A percentile compares a stretch with the other conserved stretches of the same genome.
Conservation (phyloP, 2,888 invertebrate genomes). For the Caenorhabditis sp. region DNA sequence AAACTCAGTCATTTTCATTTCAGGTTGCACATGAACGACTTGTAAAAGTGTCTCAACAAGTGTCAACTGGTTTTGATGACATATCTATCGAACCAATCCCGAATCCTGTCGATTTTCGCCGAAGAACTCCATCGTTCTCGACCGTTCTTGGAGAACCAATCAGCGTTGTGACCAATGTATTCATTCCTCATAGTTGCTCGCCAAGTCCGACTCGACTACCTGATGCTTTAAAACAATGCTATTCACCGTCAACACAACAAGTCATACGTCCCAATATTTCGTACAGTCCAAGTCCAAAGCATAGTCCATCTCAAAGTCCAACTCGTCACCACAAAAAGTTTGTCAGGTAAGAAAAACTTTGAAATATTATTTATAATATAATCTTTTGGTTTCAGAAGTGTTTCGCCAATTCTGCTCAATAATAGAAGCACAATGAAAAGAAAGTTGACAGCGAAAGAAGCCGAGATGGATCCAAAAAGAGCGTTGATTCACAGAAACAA, state of each 20-base stretch:
- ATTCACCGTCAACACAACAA: constrained; percentile 69
- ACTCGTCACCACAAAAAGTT: constrained; percentile 34
- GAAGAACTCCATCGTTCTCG: constrained; percentile 31
- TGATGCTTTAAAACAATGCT: constrained; percentile 60
- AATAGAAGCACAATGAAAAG: constrained; percentile 12
- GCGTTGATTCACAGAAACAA: constrained; percentile 21
- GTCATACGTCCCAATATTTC: constrained; percentile 68
- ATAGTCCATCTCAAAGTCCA: constrained; percentile 53
- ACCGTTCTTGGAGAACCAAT: constrained; percentile 55
- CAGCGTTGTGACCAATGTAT: constrained; percentile 67
- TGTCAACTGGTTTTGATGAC: constrained; percentile 66
- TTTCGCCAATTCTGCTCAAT: constrained; percentile 24
- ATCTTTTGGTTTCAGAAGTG: constrained; percentile 17
- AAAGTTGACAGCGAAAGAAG: constrained; percentile 13
- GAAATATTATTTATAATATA: too few species aligned
- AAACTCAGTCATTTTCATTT: too few species aligned
- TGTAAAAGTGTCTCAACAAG: constrained; percentile 60
- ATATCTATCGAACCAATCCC: constrained; percentile 42
- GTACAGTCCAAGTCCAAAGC: constrained; percentile 60
- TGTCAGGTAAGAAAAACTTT: constrained; percentile 12
- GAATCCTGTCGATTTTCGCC: constrained; percentile 19
- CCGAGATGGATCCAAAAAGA: constrained; percentile 18
- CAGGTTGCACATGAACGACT: constrained; percentile 65
- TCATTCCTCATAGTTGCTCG: constrained; percentile 64
- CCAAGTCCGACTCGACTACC: constrained; percentile 64